Base-by-base conservation (phyloP, 1,140 invertebrate species). In the Drosophila tristis region DNA sequence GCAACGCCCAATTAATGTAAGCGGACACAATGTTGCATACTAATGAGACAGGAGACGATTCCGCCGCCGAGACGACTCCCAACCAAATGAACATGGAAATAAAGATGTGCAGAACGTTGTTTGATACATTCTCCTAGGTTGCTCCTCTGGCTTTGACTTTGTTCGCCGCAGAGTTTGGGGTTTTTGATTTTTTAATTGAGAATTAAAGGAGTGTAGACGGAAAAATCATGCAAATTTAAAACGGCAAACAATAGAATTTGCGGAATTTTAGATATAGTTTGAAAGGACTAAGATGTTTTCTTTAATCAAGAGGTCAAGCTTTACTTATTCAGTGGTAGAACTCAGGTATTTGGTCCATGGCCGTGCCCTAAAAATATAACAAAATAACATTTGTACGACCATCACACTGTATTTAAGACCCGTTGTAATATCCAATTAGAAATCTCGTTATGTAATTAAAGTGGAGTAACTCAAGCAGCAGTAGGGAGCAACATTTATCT, bases 1-100 rank as follows among this genome's bases (percentile, higher is more conserved):
- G 86, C 87, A 90, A 79, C 81, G 86, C 87, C 86, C 86, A 90
- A 90, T 90, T 90, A 90, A 90, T 90, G 87, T 90, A 90, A 81
- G 76, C 68, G 74, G 74, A 72, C 72, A 78, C 81, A 87, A 74
- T 90, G 81, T 80, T 86, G 86, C 86, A 90, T 90, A 90, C 86
- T 87, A 90, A 90, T 90, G 81, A 90, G 81, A 43, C 54, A 31
- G 26, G 44, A 31, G 29, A 31, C 29, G 7, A 31, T 31, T 31
- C 29, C 29, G 29, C 25, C n/a, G 47, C 48, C 25, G 16, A 20
- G 65, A 54, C 42, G 35, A 50, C 35, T 11, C 45, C 42, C n/a
- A 15, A 16, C 23, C 23, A 25, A 25, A 50, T 35, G 43, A 50
- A 31, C 13, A 20, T 25, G 50, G 44, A 16, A 48, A 74, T 74